Evolutionary conservation across 2,113 vertebrate species (phyloP).

Genomic region (Microcebus lehilahytsara): DNA sequence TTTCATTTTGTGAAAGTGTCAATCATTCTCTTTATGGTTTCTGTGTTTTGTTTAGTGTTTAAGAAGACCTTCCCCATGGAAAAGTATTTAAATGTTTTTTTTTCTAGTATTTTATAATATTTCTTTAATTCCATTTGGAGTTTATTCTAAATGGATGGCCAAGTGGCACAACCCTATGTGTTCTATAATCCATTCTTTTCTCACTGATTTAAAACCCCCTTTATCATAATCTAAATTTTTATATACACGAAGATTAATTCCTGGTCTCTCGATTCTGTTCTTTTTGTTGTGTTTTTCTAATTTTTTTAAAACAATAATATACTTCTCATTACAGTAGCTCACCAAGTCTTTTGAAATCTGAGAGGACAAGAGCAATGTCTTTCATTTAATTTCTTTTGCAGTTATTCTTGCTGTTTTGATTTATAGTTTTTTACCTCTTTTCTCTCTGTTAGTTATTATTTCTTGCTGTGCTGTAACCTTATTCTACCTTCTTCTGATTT

Average conservation of each 20-base stretch:
- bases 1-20: slow-evolving; percentile 24
- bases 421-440: background rate
- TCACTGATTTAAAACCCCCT: background rate
- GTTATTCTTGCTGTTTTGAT: background rate
- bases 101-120: slow-evolving; percentile 10
- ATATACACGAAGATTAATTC: background rate
- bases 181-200: background rate
- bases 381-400: slow-evolving; percentile 12
- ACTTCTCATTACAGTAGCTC: background rate
- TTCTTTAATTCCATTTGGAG: background rate
- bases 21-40: background rate
- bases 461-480: background rate
- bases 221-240: background rate
- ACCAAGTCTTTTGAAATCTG: slow-evolving; percentile 16
- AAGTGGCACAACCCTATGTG: background rate
- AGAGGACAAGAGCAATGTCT: background rate
- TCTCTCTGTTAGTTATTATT: background rate
- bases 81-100: background rate
- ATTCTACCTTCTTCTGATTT: background rate
- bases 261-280: background rate
- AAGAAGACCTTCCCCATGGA: background rate
- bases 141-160: background rate
- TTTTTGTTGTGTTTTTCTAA: background rate
- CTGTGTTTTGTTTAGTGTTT: background rate
- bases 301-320: background rate